phyloP scores from a whole-genome alignment of 2,113 vertebrate genomes.

The Tapirus terrestris region DNA sequence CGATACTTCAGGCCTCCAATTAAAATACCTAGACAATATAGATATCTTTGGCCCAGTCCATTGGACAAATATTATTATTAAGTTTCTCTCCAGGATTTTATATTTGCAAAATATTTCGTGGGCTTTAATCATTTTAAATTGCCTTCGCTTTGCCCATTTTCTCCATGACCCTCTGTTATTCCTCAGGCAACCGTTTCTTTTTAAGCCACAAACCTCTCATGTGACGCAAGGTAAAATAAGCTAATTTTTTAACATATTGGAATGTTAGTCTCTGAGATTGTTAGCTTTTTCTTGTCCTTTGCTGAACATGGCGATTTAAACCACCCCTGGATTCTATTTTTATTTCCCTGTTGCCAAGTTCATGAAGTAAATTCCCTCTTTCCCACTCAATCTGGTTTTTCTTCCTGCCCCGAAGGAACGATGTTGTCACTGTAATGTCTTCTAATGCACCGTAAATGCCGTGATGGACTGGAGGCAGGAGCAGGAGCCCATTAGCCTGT shows the following conservation, averaged over 20 bases:
- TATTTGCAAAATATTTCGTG: constrained; percentile 71
- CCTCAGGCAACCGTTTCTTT: not conserved
- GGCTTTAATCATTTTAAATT: constrained; percentile 73
- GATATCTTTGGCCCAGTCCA: constrained; percentile 69
- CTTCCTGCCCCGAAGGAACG: constrained; percentile 72
- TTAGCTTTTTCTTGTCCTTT: not conserved
- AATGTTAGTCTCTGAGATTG: not conserved
- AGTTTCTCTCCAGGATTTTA: constrained; percentile 72
- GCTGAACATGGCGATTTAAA: constrained; percentile 42
- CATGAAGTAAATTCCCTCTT: constrained; percentile 66
- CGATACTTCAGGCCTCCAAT: constrained; percentile 71
- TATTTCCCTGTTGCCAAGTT: constrained; percentile 72
- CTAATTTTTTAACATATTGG: not conserved
- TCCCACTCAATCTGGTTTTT: constrained; percentile 71
- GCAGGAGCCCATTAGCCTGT: constrained; percentile 82
- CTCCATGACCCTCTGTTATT: constrained; percentile 33
- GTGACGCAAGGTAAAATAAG: not conserved
- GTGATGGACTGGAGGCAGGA: constrained; percentile 81
- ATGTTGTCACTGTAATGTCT: constrained; percentile 67
- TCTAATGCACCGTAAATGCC: constrained; percentile 80
- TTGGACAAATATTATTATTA: constrained; percentile 79
- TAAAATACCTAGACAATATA: constrained; percentile 81
- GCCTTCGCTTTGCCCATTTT: constrained; percentile 63
- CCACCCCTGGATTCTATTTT: constrained; percentile 63
- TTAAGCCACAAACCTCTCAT: not conserved